Evolutionary conservation across 2,797 vertebrate genomes (phyloP).

Genomic region (Ctenochaetus hawaiiensis): DNA sequence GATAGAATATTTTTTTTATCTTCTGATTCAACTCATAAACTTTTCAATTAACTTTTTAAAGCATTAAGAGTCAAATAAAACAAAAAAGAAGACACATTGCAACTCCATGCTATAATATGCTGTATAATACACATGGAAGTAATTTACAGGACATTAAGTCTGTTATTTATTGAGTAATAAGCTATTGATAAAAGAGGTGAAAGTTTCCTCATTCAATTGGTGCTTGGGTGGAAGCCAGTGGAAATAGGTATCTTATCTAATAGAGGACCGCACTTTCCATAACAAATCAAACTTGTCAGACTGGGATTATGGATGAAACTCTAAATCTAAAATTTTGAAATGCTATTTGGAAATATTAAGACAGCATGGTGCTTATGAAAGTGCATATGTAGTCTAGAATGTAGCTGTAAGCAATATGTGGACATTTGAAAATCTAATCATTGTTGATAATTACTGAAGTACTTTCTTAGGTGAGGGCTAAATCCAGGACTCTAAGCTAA

Average conservation of each 20-base stretch:
- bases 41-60: background rate
- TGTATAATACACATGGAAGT: background rate
- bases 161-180: conserved; percentile 37
- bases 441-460: background rate
- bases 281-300: conserved; percentile 42
- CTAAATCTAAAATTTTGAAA: conserved; percentile 45
- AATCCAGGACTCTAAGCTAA: background rate
- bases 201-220: conserved; percentile 39
- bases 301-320: conserved; percentile 14
- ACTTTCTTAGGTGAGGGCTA: background rate
- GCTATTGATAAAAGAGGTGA: conserved; percentile 39
- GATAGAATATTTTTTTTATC: background rate
- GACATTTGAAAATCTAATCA: background rate
- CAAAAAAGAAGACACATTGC: background rate
- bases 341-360: conserved; percentile 23
- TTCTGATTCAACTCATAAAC: too few species aligned
- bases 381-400: background rate
- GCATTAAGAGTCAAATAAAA: background rate
- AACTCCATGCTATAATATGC: background rate
- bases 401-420: background rate
- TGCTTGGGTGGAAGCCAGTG: conserved; percentile 40
- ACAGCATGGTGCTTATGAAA: conserved; percentile 7
- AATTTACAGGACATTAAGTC: conserved; percentile 4
- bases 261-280: conserved; percentile 35
- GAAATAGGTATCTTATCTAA: conserved; percentile 54